A percentile compares a stretch with the other conserved stretches of the same genome.
These are phyloP conservation scores for Eidolon helvum DNA, from an alignment of 2,113 vertebrate genomes.

Conservation along the genomic window DNA sequence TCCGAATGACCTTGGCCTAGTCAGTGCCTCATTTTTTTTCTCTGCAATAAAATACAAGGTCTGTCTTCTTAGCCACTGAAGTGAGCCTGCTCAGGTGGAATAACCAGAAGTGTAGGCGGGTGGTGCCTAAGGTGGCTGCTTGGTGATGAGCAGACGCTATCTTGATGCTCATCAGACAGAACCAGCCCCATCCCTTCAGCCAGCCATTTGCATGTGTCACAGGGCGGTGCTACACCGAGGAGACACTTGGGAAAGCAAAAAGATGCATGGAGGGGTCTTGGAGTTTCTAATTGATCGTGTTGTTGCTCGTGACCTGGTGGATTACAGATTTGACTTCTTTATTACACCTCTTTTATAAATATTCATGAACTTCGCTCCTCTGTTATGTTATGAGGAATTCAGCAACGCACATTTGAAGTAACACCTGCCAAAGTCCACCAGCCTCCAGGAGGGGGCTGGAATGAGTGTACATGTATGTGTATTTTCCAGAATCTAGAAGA, in stretches of 20 bases:
- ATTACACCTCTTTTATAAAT: not conserved
- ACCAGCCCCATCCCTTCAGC: not conserved
- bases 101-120: not conserved
- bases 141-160: not conserved
- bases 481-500: not conserved
- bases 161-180: not conserved
- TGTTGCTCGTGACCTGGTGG: not conserved
- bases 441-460: not conserved
- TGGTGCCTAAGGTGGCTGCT: not conserved
- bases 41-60: not conserved
- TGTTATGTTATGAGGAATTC: not conserved
- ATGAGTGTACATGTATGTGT: not conserved
- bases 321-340: not conserved
- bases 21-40: not conserved
- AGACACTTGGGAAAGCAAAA: not conserved
- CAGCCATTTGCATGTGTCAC: not conserved
- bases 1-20: conserved; percentile 38
- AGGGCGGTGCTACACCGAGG: not conserved
- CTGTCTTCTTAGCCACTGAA: not conserved
- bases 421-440: not conserved
- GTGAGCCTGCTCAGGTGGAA: not conserved
- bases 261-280: not conserved
- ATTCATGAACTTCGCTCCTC: not conserved
- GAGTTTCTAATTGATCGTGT: not conserved
- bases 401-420: not conserved